Evolutionary conservation across 2,888 invertebrate species (phyloP).

Genomic region (Uloborus plumipes): DNA sequence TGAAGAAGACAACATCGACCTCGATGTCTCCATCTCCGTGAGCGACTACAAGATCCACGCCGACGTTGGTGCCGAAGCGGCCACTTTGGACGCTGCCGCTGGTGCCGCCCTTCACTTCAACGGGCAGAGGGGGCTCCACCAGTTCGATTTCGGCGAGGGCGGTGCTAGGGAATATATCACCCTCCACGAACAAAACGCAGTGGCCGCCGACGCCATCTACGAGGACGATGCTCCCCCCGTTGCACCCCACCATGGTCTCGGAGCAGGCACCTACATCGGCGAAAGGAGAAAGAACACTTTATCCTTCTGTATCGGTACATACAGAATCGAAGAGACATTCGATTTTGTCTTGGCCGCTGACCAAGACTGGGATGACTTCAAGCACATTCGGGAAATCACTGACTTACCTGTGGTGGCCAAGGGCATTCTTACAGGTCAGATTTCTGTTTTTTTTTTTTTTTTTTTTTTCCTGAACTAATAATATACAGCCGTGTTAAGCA

Average conservation of each 20-base stretch:
- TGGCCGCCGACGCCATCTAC: background rate
- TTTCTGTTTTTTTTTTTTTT: no score
- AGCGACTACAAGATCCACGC: background rate
- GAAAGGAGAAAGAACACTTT: background rate
- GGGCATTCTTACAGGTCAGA: background rate
- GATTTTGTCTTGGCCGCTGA: background rate
- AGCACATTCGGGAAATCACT: background rate
- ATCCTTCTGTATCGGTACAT: background rate
- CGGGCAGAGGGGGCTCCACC: background rate
- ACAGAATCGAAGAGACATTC: conserved; percentile 2
- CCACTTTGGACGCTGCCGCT: background rate
- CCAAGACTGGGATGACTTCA: conserved; percentile 12
- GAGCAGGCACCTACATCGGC: background rate
- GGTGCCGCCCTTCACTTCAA: background rate
- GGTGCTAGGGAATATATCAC: background rate
- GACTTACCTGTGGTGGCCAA: conserved; percentile 7
- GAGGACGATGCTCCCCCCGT: background rate
- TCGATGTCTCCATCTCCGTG: conserved; percentile 1
- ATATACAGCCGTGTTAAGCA: no score
- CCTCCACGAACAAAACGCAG: background rate
- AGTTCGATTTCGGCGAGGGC: background rate
- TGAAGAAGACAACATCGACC: conserved; percentile 1
- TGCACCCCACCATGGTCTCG: background rate
- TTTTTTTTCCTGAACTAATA: no score
- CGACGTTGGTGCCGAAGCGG: background rate